phyloP scores from a whole-genome alignment of 2,113 vertebrate genomes.

The Synchiropus splendidus region DNA sequence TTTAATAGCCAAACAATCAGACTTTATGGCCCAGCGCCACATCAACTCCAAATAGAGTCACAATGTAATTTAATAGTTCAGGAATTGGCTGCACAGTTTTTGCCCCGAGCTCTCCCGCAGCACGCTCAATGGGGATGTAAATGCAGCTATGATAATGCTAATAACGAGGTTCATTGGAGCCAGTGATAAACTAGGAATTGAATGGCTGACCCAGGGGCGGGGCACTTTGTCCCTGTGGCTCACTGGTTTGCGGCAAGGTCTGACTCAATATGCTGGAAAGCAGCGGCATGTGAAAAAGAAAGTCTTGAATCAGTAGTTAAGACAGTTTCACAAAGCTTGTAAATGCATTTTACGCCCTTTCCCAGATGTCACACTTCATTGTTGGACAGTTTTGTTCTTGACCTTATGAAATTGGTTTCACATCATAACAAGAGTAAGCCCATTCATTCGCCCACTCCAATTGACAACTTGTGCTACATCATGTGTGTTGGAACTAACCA shows the following conservation, averaged over 20 bases:
- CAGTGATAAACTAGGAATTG: constrained; percentile 59
- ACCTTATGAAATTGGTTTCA: too few relatives aligned
- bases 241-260: constrained; percentile 45
- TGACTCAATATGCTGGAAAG: constrained; percentile 43
- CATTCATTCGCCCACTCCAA: too few relatives aligned
- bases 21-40: constrained; percentile 66
- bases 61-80: constrained; percentile 64
- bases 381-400: too few relatives aligned
- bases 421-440: too few relatives aligned
- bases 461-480: too few relatives aligned
- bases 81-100: constrained; percentile 62
- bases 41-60: constrained; percentile 53
- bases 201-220: constrained; percentile 55
- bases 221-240: constrained; percentile 42
- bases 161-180: constrained; percentile 64
- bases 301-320: constrained; percentile 16
- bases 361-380: too few relatives aligned
- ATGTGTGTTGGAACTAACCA: too few relatives aligned
- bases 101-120: constrained; percentile 49
- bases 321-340: constrained; percentile 27
- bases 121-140: constrained; percentile 64
- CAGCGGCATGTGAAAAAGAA: constrained; percentile 42
- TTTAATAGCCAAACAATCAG: constrained; percentile 73
- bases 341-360: constrained; percentile 26
- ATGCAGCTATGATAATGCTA: constrained; percentile 65